Evolutionary conservation across 2,113 vertebrate genomes (phyloP).

Genomic region (Saccopteryx bilineata): DNA sequence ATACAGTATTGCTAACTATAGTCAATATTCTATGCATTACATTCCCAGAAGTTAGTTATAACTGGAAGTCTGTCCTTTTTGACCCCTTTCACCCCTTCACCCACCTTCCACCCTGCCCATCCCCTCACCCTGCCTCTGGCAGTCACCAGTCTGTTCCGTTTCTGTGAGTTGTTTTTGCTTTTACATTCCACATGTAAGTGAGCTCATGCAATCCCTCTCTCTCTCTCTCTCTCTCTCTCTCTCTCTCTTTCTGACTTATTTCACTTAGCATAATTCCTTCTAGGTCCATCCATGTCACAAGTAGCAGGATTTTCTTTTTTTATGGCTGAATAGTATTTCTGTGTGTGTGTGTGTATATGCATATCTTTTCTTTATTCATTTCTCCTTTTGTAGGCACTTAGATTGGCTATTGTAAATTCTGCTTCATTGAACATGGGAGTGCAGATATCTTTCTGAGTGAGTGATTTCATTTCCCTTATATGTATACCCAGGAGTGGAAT

Average conservation of each 20-base stretch:
- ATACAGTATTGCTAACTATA: neutral
- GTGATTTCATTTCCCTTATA: neutral
- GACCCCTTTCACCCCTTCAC: neutral
- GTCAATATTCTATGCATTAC: neutral
- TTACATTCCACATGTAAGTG: neutral
- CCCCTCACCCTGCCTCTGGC: neutral
- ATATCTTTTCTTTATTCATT: neutral
- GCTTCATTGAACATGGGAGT: neutral
- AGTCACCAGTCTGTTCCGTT: neutral
- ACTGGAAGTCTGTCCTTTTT: neutral
- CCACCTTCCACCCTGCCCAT: neutral
- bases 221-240: neutral
- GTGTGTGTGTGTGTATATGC: neutral
- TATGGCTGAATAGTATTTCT: neutral
- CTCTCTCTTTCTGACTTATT: neutral
- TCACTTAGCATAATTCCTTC: neutral
- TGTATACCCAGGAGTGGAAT: neutral
- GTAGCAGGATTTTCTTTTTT: neutral
- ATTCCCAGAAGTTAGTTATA: neutral
- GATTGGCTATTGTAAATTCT: neutral
- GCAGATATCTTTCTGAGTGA: neutral
- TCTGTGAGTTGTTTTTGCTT: neutral
- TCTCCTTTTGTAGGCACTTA: neutral
- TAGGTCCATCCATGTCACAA: neutral
- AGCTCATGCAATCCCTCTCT: neutral